Base-by-base conservation (phyloP, 2,797 vertebrate genomes). In the Sebastes baramenuke region DNA sequence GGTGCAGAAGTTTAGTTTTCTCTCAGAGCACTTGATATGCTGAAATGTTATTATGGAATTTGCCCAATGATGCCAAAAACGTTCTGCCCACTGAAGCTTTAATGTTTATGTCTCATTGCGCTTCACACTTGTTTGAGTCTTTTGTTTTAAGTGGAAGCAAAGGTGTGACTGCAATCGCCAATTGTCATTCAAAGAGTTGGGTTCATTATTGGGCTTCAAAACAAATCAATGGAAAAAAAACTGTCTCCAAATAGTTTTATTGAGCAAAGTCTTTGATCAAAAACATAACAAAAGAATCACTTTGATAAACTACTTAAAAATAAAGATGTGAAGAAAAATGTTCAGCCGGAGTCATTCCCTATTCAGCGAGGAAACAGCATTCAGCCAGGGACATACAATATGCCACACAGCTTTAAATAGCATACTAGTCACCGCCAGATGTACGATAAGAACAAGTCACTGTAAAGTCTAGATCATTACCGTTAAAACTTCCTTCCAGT, bases 31-130 rank as follows among this genome's bases (percentile, higher is more conserved):
- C 24, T 24, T 24, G 24, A 18, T 46, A 3, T 46, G 42, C 3
- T 46, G 42, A 46, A 16, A 3, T 1, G 16, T 46, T 46, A 18
- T 18, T 46, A 46, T 1, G 42, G 42, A 2, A 8, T 13, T 46
- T 18, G 16, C 16, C 16, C 1, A 18, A 46, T 46, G 38, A 46
- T 16, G 38, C 14, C 38, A 16, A 46, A 0, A 1, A 46, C 16
- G 0, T 18, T 46, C 14, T 46, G 42, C 16, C 16, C 0, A 3
- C 42, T 46, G 42, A 46, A 46, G 42, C 42, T 46, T 46, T 46
- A 46, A n/a, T 67, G 20, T 34, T n/a, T 46, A 49, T 77, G 22
- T 38, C 12, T 70, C 38, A 76, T 60, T 84, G 22, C 32, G 65
- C 14, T 73, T 55, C 14, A 56, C 1, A 20, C 36, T 52, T 64